Conservation (phyloP, 2,113 vertebrate species). For the Peromyscus leucopus region DNA sequence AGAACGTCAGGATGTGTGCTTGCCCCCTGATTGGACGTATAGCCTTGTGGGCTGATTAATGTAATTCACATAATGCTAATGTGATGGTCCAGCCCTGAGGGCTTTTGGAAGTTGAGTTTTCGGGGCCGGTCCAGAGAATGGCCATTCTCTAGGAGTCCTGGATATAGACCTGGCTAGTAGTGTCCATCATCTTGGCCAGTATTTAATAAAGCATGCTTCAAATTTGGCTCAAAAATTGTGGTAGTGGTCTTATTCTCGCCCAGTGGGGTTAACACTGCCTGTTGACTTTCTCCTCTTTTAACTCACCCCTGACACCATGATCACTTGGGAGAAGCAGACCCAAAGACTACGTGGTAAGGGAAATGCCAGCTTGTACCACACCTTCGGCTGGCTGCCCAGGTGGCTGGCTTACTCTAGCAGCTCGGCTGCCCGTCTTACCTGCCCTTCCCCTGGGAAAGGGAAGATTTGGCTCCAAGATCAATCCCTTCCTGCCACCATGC, state of each 20-base stretch:
- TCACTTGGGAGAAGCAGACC: not conserved
- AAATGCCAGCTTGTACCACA: not conserved
- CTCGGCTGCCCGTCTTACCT: conserved; percentile 41
- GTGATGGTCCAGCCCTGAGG: no score
- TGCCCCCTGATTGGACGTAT: not conserved
- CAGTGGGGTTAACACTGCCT: not conserved
- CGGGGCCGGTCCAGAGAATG: no score
- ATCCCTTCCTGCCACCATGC: not conserved
- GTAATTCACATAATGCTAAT: not conserved
- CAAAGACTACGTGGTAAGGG: not conserved
- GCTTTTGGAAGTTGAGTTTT: no score
- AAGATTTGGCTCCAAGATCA: not conserved
- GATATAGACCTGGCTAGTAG: not conserved
- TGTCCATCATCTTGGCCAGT: not conserved
- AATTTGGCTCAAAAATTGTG: not conserved
- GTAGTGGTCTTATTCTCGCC: not conserved
- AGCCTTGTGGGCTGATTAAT: not conserved
- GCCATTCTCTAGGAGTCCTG: not conserved
- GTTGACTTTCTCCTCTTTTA: not conserved
- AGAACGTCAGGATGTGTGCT: not conserved
- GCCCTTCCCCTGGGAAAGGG: not conserved
- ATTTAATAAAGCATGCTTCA: not conserved
- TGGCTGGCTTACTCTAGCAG: not conserved
- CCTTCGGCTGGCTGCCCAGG: conserved; percentile 50
- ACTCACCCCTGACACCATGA: not conserved